A percentile compares a stretch with the other conserved stretches of the same genome.
phyloP scores from a whole-genome alignment of 1,140 invertebrate genomes.

The Metaphire vulgaris region DNA sequence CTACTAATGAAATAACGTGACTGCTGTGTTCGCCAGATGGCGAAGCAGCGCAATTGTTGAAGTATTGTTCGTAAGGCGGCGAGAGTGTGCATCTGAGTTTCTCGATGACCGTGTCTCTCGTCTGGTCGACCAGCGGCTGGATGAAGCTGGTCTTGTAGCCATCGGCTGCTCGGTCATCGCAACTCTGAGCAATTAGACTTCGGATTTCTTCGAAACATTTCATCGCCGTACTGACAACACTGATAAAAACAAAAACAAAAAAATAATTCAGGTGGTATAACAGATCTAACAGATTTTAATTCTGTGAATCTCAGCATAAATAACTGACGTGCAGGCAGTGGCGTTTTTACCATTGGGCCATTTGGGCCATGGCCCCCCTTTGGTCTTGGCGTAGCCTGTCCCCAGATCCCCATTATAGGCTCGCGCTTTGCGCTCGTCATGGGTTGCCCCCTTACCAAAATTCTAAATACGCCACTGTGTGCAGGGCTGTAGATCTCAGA shows the following conservation, averaged over 20 bases:
- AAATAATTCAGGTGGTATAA: too few relatives aligned
- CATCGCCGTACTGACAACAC: constrained; percentile 9
- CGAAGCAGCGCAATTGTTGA: constrained; percentile 5
- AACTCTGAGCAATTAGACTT: neutral
- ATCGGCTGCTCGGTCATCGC: constrained; percentile 6
- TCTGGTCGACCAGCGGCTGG: constrained; percentile 13
- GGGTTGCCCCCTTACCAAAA: too few relatives aligned
- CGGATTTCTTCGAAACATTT: constrained; percentile 18
- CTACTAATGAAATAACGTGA: neutral
- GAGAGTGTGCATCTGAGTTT: constrained; percentile 3
- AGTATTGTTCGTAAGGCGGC: constrained; percentile 11
- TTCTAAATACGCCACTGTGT: too few relatives aligned
- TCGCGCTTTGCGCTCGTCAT: too few relatives aligned
- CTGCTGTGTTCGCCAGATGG: constrained; percentile 5
- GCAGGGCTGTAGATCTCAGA: too few relatives aligned
- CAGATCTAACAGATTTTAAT: too few relatives aligned
- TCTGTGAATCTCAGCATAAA: too few relatives aligned
- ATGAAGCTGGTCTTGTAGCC: neutral
- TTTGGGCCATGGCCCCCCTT: too few relatives aligned
- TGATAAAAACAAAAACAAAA: constrained; percentile 5
- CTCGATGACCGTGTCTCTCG: neutral
- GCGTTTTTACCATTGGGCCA: too few relatives aligned
- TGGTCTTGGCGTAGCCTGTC: too few relatives aligned
- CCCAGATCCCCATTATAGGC: too few relatives aligned
- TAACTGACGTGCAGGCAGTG: too few relatives aligned